A percentile compares a stretch with the other conserved stretches of the same genome.
Evolutionary conservation across 2,888 invertebrate genomes (phyloP).

Genomic region (Meghimatium bilineatum): DNA sequence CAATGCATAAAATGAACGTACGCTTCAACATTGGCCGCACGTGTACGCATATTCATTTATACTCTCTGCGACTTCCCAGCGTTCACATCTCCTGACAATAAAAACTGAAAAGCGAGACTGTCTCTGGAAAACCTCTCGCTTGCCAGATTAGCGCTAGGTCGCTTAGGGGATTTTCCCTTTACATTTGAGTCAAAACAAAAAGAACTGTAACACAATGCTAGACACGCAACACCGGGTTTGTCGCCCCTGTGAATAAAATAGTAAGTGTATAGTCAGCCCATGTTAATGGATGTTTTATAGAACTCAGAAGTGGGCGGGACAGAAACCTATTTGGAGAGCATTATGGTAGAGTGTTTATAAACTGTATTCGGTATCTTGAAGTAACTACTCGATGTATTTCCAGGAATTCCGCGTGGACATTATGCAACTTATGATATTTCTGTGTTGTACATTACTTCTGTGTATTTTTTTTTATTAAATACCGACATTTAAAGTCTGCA

Average conservation of each 20-base stretch:
- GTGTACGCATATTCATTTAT: slow-evolving; percentile 13
- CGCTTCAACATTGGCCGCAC: neutral
- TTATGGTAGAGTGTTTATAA: neutral
- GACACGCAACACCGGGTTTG: neutral
- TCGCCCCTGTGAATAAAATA: neutral
- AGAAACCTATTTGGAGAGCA: neutral
- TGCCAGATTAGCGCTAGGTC: slow-evolving; percentile 25
- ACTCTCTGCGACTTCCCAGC: neutral
- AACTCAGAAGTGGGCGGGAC: neutral
- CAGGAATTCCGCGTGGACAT: neutral
- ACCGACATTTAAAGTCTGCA: too few species aligned
- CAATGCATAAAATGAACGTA: slow-evolving; percentile 7
- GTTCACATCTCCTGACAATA: slow-evolving; percentile 11
- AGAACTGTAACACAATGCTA: neutral
- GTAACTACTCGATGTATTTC: neutral
- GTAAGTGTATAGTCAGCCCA: slow-evolving; percentile 17
- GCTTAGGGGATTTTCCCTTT: slow-evolving; percentile 6
- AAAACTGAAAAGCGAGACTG: neutral
- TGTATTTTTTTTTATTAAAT: too few species aligned
- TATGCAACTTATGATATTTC: too few species aligned
- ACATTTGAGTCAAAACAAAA: neutral
- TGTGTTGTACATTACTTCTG: too few species aligned
- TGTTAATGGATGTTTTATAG: slow-evolving; percentile 22
- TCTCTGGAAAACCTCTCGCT: neutral
- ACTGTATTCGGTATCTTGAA: neutral